These are phyloP conservation scores for Drosophila atroscutellata DNA, from an alignment of 2,888 invertebrate genomes.

Conservation along the genomic window DNA sequence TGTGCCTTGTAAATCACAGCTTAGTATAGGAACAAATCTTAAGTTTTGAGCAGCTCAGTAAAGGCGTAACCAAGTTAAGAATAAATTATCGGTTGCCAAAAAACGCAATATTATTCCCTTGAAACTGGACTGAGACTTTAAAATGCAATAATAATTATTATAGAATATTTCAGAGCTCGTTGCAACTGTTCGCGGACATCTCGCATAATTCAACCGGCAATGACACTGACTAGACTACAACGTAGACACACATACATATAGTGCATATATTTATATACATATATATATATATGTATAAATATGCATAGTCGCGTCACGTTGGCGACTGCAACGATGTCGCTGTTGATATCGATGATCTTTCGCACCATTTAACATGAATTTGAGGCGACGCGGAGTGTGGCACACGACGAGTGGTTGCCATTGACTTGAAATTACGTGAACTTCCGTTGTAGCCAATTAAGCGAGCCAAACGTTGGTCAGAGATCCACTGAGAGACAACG, in stretches of 20 bases:
- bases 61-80: not conserved
- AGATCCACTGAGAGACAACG: not conserved
- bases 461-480: slow-evolving; percentile 51
- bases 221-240: slow-evolving; percentile 34
- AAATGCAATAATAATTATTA: slow-evolving; percentile 3
- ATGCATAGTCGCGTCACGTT: slow-evolving; percentile 7
- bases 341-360: slow-evolving; percentile 64
- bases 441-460: slow-evolving; percentile 74
- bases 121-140: not conserved
- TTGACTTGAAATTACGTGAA: slow-evolving; percentile 64
- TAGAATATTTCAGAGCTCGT: not conserved
- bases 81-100: not conserved
- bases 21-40: not conserved
- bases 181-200: slow-evolving; percentile 19
- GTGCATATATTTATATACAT: slow-evolving; percentile 1
- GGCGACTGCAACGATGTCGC: slow-evolving; percentile 24
- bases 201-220: slow-evolving; percentile 31
- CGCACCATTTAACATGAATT: slow-evolving; percentile 66
- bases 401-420: slow-evolving; percentile 3
- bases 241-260: slow-evolving; percentile 1
- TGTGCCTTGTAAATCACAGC: not conserved
- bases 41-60: not conserved
- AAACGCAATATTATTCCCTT: not conserved
- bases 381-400: slow-evolving; percentile 24
- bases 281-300: slow-evolving; percentile 1